Conservation (phyloP, 2,888 invertebrate genomes). For the Abscondita cerata region DNA sequence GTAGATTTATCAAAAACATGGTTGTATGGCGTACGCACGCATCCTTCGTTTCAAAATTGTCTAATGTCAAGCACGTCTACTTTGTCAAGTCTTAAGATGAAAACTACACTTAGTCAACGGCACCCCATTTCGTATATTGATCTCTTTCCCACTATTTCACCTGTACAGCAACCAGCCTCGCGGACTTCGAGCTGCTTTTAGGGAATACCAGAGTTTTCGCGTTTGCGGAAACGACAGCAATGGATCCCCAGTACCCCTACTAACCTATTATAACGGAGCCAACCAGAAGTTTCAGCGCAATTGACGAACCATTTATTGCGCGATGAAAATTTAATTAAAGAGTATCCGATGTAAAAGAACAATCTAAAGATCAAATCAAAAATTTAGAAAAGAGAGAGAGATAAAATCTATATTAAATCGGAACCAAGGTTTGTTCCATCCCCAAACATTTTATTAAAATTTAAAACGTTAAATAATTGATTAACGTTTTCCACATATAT, state of each 20-base stretch:
- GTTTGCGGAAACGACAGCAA: slow-evolving; percentile 33
- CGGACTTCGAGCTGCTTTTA: slow-evolving; percentile 35
- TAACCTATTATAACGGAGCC: slow-evolving; percentile 34
- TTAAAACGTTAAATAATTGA: too few relatives aligned
- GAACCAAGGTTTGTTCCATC: too few relatives aligned
- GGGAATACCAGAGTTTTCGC: slow-evolving; percentile 33
- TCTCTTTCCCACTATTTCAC: slow-evolving; percentile 46
- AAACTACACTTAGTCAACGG: slow-evolving; percentile 35
- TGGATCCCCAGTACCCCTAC: slow-evolving; percentile 36
- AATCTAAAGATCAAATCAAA: too few relatives aligned
- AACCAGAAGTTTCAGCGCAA: slow-evolving; percentile 25
- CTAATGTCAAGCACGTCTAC: slow-evolving; percentile 28
- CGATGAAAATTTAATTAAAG: slow-evolving; percentile 30
- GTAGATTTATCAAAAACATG: slow-evolving; percentile 29
- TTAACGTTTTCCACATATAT: not conserved
- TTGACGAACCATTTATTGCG: slow-evolving; percentile 31
- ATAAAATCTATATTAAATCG: too few relatives aligned
- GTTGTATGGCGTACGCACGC: slow-evolving; percentile 27
- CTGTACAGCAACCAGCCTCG: slow-evolving; percentile 37
- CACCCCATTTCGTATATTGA: slow-evolving; percentile 46
- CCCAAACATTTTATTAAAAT: too few relatives aligned
- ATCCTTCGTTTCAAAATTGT: slow-evolving; percentile 27
- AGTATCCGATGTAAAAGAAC: not conserved
- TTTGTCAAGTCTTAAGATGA: slow-evolving; percentile 27
- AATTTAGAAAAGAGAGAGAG: too few relatives aligned